Evolutionary conservation across 2,113 vertebrate genomes (phyloP).

Genomic region (Eclectus roratus): DNA sequence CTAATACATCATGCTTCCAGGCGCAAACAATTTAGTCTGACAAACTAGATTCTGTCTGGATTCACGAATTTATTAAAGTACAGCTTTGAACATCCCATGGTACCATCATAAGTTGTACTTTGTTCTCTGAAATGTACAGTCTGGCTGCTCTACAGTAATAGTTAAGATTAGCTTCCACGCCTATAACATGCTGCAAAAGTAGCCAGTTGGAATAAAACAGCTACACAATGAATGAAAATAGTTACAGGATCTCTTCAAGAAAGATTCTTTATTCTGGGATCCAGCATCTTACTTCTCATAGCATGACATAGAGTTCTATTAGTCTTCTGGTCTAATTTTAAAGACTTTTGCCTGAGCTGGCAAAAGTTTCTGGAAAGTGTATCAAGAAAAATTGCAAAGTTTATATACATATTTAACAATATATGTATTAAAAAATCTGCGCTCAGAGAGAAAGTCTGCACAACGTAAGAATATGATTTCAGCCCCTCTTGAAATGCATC

Average conservation of each 20-base stretch:
- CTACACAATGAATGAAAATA: neutral
- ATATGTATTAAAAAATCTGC: neutral
- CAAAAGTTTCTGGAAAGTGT: neutral
- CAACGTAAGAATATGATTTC: neutral
- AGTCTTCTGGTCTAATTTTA: neutral
- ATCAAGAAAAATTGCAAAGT: neutral
- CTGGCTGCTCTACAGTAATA: neutral
- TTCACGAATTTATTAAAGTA: neutral
- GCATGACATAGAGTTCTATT: neutral
- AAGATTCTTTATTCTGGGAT: neutral
- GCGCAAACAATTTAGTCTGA: neutral
- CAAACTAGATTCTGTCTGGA: neutral
- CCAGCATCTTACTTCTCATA: neutral
- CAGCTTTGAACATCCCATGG: neutral
- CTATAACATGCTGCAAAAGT: neutral
- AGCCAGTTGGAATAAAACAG: neutral
- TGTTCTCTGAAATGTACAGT: neutral
- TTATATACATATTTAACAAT: neutral
- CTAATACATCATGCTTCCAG: neutral
- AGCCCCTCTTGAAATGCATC: neutral
- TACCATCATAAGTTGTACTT: neutral
- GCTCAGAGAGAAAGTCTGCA: neutral
- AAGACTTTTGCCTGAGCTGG: neutral
- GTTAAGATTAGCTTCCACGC: neutral
- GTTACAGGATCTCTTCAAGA: neutral